Evolutionary conservation across 2,888 invertebrate genomes (phyloP).

Genomic region (Macaria notata): DNA sequence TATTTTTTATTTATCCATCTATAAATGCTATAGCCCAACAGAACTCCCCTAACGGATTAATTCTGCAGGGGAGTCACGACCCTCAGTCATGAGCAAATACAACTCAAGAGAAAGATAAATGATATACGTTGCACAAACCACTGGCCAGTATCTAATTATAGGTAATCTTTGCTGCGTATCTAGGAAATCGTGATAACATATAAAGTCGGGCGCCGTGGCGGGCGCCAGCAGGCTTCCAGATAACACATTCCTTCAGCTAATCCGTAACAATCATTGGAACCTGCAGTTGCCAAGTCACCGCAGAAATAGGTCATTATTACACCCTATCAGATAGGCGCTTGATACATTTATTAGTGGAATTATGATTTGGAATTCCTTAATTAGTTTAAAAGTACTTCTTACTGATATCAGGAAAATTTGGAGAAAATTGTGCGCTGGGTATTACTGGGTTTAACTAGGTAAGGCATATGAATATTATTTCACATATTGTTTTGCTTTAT

Average conservation of each 20-base stretch:
- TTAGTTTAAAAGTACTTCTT: not conserved
- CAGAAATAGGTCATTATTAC: constrained; percentile 14
- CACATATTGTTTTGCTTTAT: too few species aligned
- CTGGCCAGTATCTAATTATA: not conserved
- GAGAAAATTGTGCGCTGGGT: too few species aligned
- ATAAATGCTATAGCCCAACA: too few species aligned
- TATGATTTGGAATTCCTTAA: not conserved
- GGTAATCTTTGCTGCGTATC: constrained; percentile 41
- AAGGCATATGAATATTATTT: too few species aligned
- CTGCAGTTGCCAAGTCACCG: not conserved
- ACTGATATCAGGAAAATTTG: too few species aligned
- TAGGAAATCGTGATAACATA: constrained; percentile 48
- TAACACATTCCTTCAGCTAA: constrained; percentile 38
- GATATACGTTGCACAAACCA: too few species aligned
- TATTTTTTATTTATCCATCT: too few species aligned
- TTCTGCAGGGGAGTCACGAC: too few species aligned
- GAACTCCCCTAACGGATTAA: too few species aligned
- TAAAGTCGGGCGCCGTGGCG: constrained; percentile 46
- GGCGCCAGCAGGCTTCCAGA: constrained; percentile 39
- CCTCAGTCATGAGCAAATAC: too few species aligned
- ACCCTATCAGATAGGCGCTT: not conserved
- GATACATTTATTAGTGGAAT: not conserved
- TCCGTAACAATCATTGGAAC: constrained; percentile 32
- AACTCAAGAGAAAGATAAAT: too few species aligned
- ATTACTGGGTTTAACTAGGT: too few species aligned